Conservation (phyloP, 2,888 invertebrate species). For the Amblyjoppa fuscipennis region DNA sequence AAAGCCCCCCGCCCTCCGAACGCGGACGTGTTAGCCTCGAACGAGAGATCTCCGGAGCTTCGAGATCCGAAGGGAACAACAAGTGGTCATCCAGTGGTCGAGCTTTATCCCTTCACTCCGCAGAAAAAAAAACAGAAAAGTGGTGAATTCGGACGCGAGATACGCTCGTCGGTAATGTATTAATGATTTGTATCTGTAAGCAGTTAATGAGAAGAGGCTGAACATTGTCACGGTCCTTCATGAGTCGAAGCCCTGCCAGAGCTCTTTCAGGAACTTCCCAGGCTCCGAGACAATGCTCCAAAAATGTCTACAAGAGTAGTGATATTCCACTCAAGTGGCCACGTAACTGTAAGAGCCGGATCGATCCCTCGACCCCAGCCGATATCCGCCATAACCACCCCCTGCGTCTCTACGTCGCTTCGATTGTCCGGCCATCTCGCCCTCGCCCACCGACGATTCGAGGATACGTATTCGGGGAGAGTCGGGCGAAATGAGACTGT, state of each 20-base stretch:
- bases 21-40: slow-evolving; percentile 45
- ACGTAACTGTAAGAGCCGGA: slow-evolving; percentile 75
- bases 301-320: neutral
- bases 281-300: neutral
- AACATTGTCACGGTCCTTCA: too few relatives aligned
- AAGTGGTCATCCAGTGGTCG: slow-evolving; percentile 57
- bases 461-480: slow-evolving; percentile 7
- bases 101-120: slow-evolving; percentile 5
- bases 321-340: neutral
- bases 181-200: too few relatives aligned
- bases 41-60: slow-evolving; percentile 38
- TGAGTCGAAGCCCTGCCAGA: too few relatives aligned
- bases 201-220: too few relatives aligned
- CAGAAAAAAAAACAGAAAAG: neutral
- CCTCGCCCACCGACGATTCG: slow-evolving; percentile 17
- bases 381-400: slow-evolving; percentile 32
- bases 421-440: slow-evolving; percentile 21
- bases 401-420: slow-evolving; percentile 2
- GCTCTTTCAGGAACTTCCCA: too few relatives aligned
- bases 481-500: too few relatives aligned
- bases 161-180: too few relatives aligned
- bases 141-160: neutral
- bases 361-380: slow-evolving; percentile 78
- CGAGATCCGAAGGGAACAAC: slow-evolving; percentile 55
- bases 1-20: slow-evolving; percentile 18